Percentiles rank a stretch among this genome's conserved stretches.
Conservation (phyloP, 2,113 vertebrate species). For the Shinisaurus crocodilurus region DNA sequence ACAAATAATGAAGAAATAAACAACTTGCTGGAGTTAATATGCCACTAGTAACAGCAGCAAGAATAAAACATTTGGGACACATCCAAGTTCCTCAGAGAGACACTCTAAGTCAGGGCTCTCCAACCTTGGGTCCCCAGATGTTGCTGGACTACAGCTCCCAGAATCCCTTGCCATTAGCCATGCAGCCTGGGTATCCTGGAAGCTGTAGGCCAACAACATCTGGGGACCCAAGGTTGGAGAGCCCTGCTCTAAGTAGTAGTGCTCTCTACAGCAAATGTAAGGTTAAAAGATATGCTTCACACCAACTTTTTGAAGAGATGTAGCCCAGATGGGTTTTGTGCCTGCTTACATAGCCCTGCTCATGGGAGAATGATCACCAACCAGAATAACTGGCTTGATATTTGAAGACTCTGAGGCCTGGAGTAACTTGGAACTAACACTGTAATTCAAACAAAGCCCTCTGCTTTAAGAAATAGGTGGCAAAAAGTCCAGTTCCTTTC, state of each 20-base stretch:
- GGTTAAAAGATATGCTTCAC: not conserved
- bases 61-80: too few relatives aligned
- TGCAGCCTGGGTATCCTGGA: too few relatives aligned
- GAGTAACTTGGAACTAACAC: too few relatives aligned
- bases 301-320: not conserved
- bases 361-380: too few relatives aligned
- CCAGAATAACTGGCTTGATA: not conserved
- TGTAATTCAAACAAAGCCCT: not conserved
- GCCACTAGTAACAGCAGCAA: not conserved
- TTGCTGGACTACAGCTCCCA: too few relatives aligned
- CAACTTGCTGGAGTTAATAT: not conserved
- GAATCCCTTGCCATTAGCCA: too few relatives aligned
- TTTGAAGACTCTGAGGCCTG: not conserved
- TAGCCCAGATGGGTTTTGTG: not conserved
- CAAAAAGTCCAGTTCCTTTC: not conserved
- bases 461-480: not conserved
- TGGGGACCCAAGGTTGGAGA: too few relatives aligned
- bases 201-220: too few relatives aligned
- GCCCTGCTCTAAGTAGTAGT: not conserved
- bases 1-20: not conserved
- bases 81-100: not conserved
- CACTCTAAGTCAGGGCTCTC: too few relatives aligned
- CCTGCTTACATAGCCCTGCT: not conserved
- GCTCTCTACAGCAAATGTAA: not conserved
- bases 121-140: too few relatives aligned